Conservation (phyloP, 2,797 vertebrate species). For the Microctenopoma stevenorrisi region DNA sequence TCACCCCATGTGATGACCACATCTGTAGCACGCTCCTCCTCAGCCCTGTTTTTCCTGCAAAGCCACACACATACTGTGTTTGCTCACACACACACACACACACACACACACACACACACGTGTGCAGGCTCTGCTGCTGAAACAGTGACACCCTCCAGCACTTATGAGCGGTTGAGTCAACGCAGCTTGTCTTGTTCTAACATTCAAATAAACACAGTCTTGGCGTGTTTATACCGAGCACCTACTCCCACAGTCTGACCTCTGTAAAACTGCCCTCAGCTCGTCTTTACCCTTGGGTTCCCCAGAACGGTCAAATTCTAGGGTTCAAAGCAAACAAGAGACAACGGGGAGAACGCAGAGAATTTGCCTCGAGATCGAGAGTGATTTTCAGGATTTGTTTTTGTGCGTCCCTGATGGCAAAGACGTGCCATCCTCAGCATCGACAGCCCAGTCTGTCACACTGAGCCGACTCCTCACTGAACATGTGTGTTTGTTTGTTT, state of each 20-base stretch:
- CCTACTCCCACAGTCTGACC: slow-evolving; percentile 49
- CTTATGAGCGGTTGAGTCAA: slow-evolving; percentile 61
- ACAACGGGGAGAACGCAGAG: slow-evolving; percentile 20
- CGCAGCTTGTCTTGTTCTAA: slow-evolving; percentile 25
- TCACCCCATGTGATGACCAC: slow-evolving; percentile 57
- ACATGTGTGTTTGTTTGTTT: slow-evolving; percentile 23
- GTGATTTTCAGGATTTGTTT: neutral
- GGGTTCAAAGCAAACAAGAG: slow-evolving; percentile 38
- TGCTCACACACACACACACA: neutral
- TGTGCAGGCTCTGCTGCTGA: slow-evolving; percentile 31
- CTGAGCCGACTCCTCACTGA: slow-evolving; percentile 60
- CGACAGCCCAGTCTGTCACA: slow-evolving; percentile 53
- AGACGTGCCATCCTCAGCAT: slow-evolving; percentile 12
- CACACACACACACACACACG: no score
- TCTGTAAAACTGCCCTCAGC: slow-evolving; percentile 32
- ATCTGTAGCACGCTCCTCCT: slow-evolving; percentile 35
- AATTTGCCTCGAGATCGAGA: no score
- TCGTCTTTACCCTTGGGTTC: neutral
- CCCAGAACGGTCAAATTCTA: neutral
- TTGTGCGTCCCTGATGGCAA: slow-evolving; percentile 21
- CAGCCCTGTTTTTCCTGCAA: slow-evolving; percentile 27
- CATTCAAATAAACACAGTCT: slow-evolving; percentile 58
- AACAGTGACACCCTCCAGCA: slow-evolving; percentile 31
- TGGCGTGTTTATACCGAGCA: slow-evolving; percentile 50
- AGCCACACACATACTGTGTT: slow-evolving; percentile 7